Evolutionary conservation across 2,797 vertebrate species (phyloP), one percentile per base, ranked within the genome.

Genomic region (Propithecus perrieri): DNA sequence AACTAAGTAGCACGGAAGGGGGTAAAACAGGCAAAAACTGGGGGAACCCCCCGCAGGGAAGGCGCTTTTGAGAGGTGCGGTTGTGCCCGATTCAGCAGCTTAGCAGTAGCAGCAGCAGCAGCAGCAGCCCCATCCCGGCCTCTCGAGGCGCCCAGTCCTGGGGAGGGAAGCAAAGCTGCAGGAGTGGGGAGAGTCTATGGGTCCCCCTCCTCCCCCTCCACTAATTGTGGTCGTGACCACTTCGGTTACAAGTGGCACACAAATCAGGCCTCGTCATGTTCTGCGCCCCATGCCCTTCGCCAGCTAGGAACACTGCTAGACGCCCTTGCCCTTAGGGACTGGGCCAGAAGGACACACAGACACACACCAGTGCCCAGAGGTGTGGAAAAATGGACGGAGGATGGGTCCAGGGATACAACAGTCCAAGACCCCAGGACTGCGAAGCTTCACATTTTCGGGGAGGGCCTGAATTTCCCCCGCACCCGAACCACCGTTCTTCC

Each of bases 161-260:
- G 94, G 75, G 69, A 96, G 94, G 93, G 38, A 90, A 92, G 63
- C 95, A 85, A 53, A 46, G 35, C 94, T 79, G 92, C 93, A 90
- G 74, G 53, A 65, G 24, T 55, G 61, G 85, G 86, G 72, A 46
- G 48, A 38, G 24, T 38, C 80, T 61, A 2, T 41, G 92, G 80
- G 43, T 12, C 61, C 81, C 89, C 76, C 78, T 17, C 65, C 75
- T 86, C 30, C 75, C 43, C 95, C 96, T 97, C 97, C 95, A 95
- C 92, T 96, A 97, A 95, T 95, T 96, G 98, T 97, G 96, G 97
- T 98, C 97, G 97, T 98, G 97, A 97, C 93, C 95, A 96, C 95
- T 97, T 95, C 46, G 95, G 80, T 98, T 97, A 98, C 95, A 97
- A 98, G 98, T 98, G 97, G 96, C 97, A 97, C 97, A 97, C 95